Percentiles rank a stretch among this genome's conserved stretches.
phyloP scores from a whole-genome alignment of 2,888 invertebrate genomes.

The Apodemia hepburni region DNA sequence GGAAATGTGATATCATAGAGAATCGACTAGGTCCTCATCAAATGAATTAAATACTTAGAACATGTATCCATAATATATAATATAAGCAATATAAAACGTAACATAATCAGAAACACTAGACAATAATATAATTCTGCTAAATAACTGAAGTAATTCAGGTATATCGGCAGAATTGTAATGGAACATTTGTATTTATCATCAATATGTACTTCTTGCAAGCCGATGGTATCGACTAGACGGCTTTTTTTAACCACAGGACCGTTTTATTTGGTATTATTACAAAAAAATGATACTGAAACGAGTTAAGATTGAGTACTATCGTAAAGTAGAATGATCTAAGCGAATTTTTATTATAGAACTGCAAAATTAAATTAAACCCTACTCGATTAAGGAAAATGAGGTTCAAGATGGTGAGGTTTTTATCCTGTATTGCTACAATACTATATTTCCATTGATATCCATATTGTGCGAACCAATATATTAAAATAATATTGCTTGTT shows the following conservation, averaged over 20 bases:
- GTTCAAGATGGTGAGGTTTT: too few species aligned
- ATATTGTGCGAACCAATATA: too few species aligned
- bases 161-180: slow-evolving; percentile 52
- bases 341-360: too few species aligned
- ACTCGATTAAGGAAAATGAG: too few species aligned
- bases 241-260: slow-evolving; percentile 34
- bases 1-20: slow-evolving; percentile 78
- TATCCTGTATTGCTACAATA: too few species aligned
- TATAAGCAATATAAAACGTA: slow-evolving; percentile 80
- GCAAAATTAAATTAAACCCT: too few species aligned
- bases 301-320: background rate
- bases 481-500: too few species aligned
- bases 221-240: slow-evolving; percentile 61
- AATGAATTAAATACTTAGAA: slow-evolving; percentile 79
- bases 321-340: too few species aligned
- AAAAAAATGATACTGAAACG: background rate
- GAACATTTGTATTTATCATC: slow-evolving; percentile 34
- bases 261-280: slow-evolving; percentile 19
- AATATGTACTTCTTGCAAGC: slow-evolving; percentile 39
- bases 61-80: slow-evolving; percentile 76
- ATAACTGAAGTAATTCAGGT: slow-evolving; percentile 74
- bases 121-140: slow-evolving; percentile 78
- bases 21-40: slow-evolving; percentile 80
- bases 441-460: too few species aligned
- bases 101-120: slow-evolving; percentile 78